Base-by-base conservation (phyloP, 2,113 vertebrate genomes). In the Gobius niger region DNA sequence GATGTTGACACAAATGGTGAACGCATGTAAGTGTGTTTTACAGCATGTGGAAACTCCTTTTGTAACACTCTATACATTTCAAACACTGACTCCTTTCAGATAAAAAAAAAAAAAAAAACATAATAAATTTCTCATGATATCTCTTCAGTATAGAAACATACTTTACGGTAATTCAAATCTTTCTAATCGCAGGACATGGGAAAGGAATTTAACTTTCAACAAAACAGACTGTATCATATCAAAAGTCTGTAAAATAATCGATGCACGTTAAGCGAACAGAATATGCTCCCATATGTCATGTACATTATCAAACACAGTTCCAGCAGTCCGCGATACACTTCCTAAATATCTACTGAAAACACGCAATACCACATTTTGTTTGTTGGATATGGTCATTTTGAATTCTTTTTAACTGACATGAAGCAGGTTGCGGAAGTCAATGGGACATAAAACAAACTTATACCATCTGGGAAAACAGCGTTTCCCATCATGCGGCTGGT, bases 301-400 rank as follows among this genome's bases (percentile, higher is more conserved):
- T 24, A 56, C 53, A 56, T 40, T 34, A 40, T 19, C 13, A 12
- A 54, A 24, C 19, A 14, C 53, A 56, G 18, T 11, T 56, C 53
- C 53, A 56, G 53, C 53, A 40, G 24, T 12, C 14, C 13, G 19
- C 34, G 19, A 56, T 56, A 56, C 11, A 40, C 53, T 12, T 40
- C 19, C 53, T 11, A 56, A 56, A 56, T 56, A 56, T 56, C 5
- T 56, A 18, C 53, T 56, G 53, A 40, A 34, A 56, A 56, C 53
- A 56, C 24, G 53, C 53, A 40, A 56, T 34, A 34, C 18, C 53
- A 56, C 53, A 24, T 34, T 40, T 56, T 40, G 53, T 40, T 56
- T 56, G 53, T 56, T 56, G 53, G 53, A 34, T 34, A 40, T 56
- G 53, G 53, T 56, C 24, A 56, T 56, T 56, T 34, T 56, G 18